Percentiles rank a stretch among this genome's conserved stretches.
phyloP scores from a whole-genome alignment of 1,140 invertebrate species.

The Chironomus tepperi region DNA sequence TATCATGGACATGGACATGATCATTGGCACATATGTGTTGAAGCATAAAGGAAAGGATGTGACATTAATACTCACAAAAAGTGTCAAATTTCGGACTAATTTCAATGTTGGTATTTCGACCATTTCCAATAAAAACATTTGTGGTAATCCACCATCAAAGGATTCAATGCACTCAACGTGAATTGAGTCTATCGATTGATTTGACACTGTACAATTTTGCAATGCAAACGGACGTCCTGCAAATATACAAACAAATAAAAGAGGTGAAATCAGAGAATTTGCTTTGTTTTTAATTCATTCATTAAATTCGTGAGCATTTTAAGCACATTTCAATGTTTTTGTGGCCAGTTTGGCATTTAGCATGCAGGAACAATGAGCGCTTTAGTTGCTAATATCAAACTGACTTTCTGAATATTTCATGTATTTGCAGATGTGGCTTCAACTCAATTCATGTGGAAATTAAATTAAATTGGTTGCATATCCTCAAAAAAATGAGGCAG shows the following conservation, averaged over 20 bases:
- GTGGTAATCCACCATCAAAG: conserved; percentile 74
- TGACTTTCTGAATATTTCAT: not conserved
- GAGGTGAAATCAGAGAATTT: conserved; percentile 1
- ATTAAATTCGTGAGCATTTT: not conserved
- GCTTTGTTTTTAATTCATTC: not conserved
- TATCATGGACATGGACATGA: not conserved
- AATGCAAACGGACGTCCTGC: conserved; percentile 75
- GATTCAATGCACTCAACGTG: conserved; percentile 71
- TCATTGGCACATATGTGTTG: not conserved
- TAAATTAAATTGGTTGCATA: not conserved
- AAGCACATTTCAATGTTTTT: not conserved
- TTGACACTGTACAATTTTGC: conserved; percentile 80
- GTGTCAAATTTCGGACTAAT: conserved; percentile 39
- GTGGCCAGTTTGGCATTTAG: too few relatives aligned
- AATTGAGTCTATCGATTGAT: conserved; percentile 73
- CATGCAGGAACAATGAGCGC: too few relatives aligned
- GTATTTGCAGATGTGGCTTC: not conserved
- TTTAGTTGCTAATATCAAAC: too few relatives aligned
- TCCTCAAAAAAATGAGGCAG: not conserved
- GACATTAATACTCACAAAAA: conserved; percentile 33
- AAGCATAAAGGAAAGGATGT: not conserved
- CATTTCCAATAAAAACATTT: conserved; percentile 69
- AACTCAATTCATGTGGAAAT: not conserved
- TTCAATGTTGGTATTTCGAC: conserved; percentile 50
- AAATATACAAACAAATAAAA: conserved; percentile 31